A percentile compares a stretch with the other conserved stretches of the same genome.
Conservation (phyloP, 2,113 vertebrate genomes). For the Aramus guarauna region DNA sequence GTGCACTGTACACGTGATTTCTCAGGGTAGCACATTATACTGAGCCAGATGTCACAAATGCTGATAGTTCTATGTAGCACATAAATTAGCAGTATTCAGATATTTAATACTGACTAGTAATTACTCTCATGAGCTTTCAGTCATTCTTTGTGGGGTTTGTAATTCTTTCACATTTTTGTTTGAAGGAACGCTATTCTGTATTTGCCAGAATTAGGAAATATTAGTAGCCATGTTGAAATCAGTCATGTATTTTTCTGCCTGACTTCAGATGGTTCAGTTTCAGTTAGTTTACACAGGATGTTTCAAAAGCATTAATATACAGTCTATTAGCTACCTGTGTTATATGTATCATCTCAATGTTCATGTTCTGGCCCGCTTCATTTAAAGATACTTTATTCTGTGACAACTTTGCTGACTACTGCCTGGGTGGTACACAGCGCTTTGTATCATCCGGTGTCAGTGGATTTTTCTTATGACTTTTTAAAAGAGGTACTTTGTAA, state of each 20-base stretch:
- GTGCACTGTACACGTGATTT: not conserved
- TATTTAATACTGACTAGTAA: not conserved
- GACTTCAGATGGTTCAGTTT: not conserved
- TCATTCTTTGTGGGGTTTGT: not conserved
- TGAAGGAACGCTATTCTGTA: not conserved
- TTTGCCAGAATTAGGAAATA: not conserved
- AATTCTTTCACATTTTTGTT: not conserved
- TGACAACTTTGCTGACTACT: not conserved
- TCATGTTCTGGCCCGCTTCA: not conserved
- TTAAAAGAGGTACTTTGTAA: not conserved
- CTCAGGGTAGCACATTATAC: not conserved
- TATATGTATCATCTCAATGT: not conserved
- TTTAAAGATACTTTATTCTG: not conserved
- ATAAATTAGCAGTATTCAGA: not conserved
- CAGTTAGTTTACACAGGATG: not conserved
- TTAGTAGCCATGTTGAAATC: not conserved
- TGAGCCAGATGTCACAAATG: not conserved
- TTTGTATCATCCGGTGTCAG: not conserved
- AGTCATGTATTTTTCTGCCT: not conserved
- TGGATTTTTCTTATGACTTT: not conserved
- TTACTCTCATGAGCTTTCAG: not conserved
- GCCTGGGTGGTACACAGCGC: fast-evolving
- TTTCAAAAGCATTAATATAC: not conserved
- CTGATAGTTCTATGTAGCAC: not conserved
- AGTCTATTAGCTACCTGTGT: not conserved